Evolutionary conservation across 2,113 vertebrate species (phyloP).

Genomic region (Polyodon spathula): DNA sequence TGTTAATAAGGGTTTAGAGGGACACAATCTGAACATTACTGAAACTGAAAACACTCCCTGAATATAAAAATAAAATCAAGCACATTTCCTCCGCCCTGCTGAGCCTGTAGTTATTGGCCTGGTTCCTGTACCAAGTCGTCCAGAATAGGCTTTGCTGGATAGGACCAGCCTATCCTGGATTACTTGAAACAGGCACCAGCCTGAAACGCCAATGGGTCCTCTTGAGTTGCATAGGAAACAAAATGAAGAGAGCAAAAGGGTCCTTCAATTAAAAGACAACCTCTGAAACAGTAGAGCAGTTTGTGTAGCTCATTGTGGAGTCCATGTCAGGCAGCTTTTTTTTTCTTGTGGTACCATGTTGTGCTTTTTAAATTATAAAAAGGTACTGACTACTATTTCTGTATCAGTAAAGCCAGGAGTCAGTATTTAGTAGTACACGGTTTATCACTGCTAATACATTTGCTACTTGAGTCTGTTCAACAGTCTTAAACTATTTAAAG

Average conservation of each 20-base stretch:
- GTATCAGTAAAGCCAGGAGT: no score
- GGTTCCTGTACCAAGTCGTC: constrained; percentile 88
- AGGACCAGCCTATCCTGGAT: constrained; percentile 97
- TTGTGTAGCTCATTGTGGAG: neutral
- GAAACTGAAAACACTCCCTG: neutral
- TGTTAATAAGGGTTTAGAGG: no score
- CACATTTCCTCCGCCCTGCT: constrained; percentile 2
- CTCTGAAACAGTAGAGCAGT: neutral
- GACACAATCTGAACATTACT: no score
- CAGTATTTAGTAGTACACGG: no score
- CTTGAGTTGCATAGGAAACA: constrained; percentile 23
- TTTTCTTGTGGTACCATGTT: no score
- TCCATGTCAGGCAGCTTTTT: neutral
- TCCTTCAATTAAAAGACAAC: neutral
- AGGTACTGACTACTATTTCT: no score
- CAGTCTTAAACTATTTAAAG: no score
- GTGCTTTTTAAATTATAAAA: no score
- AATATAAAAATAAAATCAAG: neutral
- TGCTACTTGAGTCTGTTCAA: no score
- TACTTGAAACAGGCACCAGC: constrained; percentile 88
- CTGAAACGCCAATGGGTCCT: constrained; percentile 28
- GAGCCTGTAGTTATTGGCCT: constrained; percentile 38
- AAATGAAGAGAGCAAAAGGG: neutral
- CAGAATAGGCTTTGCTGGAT: constrained; percentile 79
- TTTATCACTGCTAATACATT: no score